These are phyloP conservation scores for Triplophysa tibetana DNA, from an alignment of 2,113 vertebrate species.

Conservation along the genomic window DNA sequence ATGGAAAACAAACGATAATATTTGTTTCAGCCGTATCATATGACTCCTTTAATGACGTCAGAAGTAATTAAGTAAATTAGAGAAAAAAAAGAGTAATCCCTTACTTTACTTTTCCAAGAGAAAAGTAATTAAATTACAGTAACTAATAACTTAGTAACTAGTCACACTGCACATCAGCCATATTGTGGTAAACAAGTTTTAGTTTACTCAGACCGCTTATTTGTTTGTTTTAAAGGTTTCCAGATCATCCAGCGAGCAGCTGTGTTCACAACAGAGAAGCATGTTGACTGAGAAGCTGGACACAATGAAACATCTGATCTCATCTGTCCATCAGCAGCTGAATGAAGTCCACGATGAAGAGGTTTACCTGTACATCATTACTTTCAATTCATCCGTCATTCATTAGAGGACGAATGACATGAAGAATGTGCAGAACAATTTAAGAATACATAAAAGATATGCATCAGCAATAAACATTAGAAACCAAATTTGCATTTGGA, in stretches of 20 bases:
- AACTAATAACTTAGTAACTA: no score
- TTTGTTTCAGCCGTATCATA: no score
- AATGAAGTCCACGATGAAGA: slow-evolving; percentile 68
- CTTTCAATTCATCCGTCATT: background rate
- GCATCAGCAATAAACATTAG: no score
- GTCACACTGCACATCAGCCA: no score
- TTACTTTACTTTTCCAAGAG: no score
- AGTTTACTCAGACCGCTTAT: background rate
- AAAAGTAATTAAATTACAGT: no score
- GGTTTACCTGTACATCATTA: slow-evolving; percentile 53
- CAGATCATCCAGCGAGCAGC: slow-evolving; percentile 60
- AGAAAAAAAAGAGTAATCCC: no score
- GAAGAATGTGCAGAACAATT: background rate
- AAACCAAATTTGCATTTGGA: background rate
- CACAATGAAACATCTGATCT: slow-evolving; percentile 72
- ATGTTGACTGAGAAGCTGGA: slow-evolving; percentile 78
- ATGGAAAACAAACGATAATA: no score
- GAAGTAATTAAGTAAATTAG: no score
- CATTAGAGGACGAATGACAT: background rate
- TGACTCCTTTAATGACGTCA: no score
- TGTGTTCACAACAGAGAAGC: slow-evolving; percentile 70
- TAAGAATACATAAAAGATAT: background rate
- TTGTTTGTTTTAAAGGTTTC: background rate
- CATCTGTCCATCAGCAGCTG: slow-evolving; percentile 72
- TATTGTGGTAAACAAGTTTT: background rate